These are phyloP conservation scores for Oryzias javanicus DNA, from an alignment of 2,113 vertebrate genomes.

Conservation along the genomic window DNA sequence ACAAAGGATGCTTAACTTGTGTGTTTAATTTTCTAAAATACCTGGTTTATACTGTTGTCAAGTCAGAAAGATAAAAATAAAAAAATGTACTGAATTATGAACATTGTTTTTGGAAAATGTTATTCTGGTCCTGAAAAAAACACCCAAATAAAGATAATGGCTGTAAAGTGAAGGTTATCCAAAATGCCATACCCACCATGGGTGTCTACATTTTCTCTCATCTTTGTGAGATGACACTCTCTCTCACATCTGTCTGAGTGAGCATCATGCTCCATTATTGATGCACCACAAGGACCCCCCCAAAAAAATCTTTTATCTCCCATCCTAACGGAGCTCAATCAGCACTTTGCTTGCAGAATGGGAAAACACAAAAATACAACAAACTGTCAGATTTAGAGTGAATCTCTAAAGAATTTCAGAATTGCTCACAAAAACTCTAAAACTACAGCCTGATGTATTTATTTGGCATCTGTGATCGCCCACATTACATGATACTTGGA, in stretches of 20 bases:
- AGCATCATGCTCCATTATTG: conserved; percentile 3
- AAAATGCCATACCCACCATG: not conserved
- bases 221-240: not conserved
- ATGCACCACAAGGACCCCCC: conserved; percentile 8
- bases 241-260: not conserved
- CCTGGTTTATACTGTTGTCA: no score
- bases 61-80: no score
- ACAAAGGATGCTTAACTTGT: no score
- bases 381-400: no score
- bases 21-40: no score
- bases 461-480: no score
- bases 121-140: not conserved
- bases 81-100: not conserved
- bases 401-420: no score
- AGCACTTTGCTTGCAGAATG: conserved; percentile 1
- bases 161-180: not conserved
- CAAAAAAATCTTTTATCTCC: not conserved
- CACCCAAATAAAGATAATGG: not conserved
- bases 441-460: no score
- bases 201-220: not conserved
- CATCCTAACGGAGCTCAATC: not conserved
- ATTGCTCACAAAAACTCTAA: no score
- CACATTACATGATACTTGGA: no score
- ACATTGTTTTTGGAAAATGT: not conserved
- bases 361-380: no score